phyloP scores from a whole-genome alignment of 2,797 vertebrate genomes.

The Bradypodion pumilum region DNA sequence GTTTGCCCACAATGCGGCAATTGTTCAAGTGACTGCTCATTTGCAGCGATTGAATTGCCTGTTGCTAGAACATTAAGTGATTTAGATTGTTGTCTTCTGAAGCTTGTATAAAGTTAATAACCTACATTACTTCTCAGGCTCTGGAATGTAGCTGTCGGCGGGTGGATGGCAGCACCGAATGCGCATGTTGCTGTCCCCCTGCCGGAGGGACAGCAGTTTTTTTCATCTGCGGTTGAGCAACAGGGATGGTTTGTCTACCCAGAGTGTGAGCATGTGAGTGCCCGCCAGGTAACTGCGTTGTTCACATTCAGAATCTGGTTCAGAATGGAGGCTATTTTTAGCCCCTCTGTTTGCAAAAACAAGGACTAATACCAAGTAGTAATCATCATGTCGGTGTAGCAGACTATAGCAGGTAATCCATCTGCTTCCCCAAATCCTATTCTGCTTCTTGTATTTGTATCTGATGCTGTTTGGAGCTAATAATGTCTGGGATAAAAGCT shows the following conservation, averaged over 20 bases:
- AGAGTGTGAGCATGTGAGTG: background rate
- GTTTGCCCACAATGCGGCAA: background rate
- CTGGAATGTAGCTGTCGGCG: background rate
- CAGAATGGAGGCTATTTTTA: background rate
- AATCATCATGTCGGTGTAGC: background rate
- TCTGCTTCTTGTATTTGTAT: background rate
- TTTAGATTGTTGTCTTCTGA: conserved; percentile 31
- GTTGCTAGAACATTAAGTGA: conserved; percentile 16
- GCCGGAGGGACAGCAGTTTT: background rate
- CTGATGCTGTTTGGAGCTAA: background rate
- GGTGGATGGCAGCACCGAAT: background rate
- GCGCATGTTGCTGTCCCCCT: background rate
- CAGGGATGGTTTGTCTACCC: background rate
- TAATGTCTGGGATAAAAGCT: background rate
- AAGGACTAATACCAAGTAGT: background rate
- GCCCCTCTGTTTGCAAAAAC: background rate
- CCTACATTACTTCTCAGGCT: conserved; percentile 3
- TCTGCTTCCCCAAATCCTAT: background rate
- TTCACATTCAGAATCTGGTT: background rate
- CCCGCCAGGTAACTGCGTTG: background rate
- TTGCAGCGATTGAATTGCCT: conserved; percentile 39
- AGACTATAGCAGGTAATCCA: background rate
- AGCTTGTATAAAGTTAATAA: conserved; percentile 23
- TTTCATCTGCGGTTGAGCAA: fast-evolving
- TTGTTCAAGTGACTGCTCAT: conserved; percentile 30